These are phyloP conservation scores for Plectropomus leopardus DNA, from an alignment of 2,113 vertebrate genomes.

Conservation along the genomic window DNA sequence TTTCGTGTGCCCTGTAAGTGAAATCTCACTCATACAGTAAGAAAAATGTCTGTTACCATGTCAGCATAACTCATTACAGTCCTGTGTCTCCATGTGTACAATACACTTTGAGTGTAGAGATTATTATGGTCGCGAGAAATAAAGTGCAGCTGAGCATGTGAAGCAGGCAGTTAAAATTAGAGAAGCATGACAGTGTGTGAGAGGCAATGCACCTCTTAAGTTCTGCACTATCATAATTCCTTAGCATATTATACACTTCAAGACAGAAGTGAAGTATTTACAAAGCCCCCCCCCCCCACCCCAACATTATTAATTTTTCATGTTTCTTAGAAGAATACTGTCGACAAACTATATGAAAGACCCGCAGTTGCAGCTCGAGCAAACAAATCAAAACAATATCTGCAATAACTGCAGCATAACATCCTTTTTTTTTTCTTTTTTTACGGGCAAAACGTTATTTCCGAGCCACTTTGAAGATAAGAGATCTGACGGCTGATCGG, in stretches of 20 bases:
- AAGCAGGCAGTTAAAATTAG: background rate
- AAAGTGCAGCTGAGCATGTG: conserved; percentile 19
- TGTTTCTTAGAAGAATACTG: background rate
- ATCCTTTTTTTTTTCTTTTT: conserved; percentile 1
- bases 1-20: background rate
- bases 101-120: conserved; percentile 23
- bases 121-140: background rate
- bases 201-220: background rate
- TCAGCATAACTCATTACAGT: background rate
- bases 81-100: conserved; percentile 5
- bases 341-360: background rate
- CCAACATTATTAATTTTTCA: background rate
- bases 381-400: conserved; percentile 10
- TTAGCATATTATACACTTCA: background rate
- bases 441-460: conserved; percentile 4
- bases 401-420: conserved; percentile 6
- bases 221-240: background rate
- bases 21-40: background rate
- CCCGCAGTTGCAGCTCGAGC: background rate
- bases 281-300: background rate
- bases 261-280: background rate
- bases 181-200: conserved; percentile 21
- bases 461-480: conserved; percentile 43
- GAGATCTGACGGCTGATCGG: conserved; percentile 62
- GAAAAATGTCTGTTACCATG: conserved; percentile 8